Evolutionary conservation across 2,888 invertebrate species (phyloP), one percentile per base, ranked within the genome.

Genomic region (Drosophila basisetae): DNA sequence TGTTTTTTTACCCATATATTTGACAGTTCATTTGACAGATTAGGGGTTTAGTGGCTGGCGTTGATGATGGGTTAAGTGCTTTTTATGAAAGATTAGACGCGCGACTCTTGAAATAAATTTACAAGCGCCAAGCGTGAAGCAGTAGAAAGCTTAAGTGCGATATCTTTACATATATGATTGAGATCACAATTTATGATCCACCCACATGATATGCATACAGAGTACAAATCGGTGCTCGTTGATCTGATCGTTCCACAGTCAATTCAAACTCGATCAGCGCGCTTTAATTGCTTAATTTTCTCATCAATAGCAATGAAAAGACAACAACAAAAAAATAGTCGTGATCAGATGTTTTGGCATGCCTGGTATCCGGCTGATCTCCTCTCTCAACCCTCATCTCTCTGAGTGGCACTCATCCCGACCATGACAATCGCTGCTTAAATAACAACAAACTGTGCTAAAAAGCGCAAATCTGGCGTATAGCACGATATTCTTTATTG

Each of bases 401-500:
- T 3, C 2, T 7, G 39, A 70, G n/a, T 73, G 49, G 33, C 59
- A 62, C 76, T 78, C 78, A 78, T 78, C 80, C 73, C 80, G 80
- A 71, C 78, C 86, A 78, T 82, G 80, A 82, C 82, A 80, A 81
- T 78, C 76, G 75, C 70, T 77, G 76, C 22, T 35, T 69, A 66
- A 77, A 55, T 61, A 53, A 53, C 52, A 31, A 52, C n/a, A 53
- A 84, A 83, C 79, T 82, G 78, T 81, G 82, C 81, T 81, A 82
- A 81, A 82, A 79, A 80, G 80, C 86, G 79, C 78, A 82, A 90
- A 90, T 89, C 82, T 89, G 86, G 83, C 91, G 88, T 89, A 89
- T 82, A 90, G 86, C 91, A 92, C 91, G 92, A 90, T 92, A 91
- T 91, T 84, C 90, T 91, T 91, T 87, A 87, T 81, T 84, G 88